Conservation (phyloP, 2,888 invertebrate species). For the Callyntrura guangdongensis region DNA sequence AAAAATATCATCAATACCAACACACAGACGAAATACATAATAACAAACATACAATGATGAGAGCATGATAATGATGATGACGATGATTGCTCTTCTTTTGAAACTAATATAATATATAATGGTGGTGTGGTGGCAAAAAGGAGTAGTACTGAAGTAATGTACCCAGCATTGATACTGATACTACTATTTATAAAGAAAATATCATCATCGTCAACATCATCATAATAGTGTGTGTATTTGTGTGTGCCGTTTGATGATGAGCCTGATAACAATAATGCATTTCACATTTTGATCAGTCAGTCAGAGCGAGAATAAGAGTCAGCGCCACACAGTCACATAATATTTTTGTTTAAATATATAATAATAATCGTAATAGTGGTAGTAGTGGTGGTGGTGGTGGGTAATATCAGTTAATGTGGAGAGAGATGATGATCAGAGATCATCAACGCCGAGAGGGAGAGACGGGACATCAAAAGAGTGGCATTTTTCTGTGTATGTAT, state of each 20-base stretch:
- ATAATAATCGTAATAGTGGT: neutral
- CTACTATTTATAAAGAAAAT: neutral
- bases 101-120: neutral
- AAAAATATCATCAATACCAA: neutral
- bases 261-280: conserved; percentile 50
- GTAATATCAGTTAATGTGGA: neutral
- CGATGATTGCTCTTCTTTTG: neutral
- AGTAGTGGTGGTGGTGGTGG: neutral
- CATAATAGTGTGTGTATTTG: neutral
- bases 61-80: neutral
- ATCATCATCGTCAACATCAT: conserved; percentile 9
- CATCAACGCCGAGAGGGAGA: neutral
- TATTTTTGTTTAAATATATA: conserved; percentile 6
- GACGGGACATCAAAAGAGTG: neutral
- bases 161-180: neutral
- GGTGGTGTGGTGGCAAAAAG: neutral
- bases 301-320: conserved; percentile 1
- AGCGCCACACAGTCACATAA: conserved; percentile 17
- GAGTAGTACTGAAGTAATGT: neutral
- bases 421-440: neutral
- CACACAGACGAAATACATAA: neutral
- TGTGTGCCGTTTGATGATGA: conserved; percentile 12
- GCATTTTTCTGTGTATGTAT: neutral
- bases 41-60: neutral
- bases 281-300: conserved; percentile 66